Evolutionary conservation across 1,140 invertebrate genomes (phyloP).

Genomic region (Eupristina koningsbergeri): DNA sequence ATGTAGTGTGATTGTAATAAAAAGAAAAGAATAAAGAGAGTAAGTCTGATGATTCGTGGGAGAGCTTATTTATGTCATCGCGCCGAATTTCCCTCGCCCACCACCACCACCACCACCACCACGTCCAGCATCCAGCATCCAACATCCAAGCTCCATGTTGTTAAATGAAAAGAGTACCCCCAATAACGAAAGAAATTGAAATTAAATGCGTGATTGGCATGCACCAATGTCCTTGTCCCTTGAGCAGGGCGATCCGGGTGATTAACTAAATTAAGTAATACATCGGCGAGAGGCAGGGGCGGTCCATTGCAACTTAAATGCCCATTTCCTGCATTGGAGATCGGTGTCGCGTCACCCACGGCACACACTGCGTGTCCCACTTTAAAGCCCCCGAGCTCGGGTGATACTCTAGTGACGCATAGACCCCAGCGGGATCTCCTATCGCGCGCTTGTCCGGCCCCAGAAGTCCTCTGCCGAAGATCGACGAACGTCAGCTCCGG

Average conservation of each 20-base stretch:
- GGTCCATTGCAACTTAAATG: conserved; percentile 68
- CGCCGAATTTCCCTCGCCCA: conserved; percentile 12
- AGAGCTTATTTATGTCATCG: background rate
- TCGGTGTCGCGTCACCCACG: conserved; percentile 25
- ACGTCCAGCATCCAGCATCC: too few relatives aligned
- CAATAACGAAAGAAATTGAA: conserved; percentile 61
- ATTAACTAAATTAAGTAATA: conserved; percentile 67
- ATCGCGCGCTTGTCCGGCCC: conserved; percentile 1
- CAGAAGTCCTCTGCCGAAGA: background rate
- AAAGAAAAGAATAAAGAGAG: background rate
- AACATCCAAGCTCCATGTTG: too few relatives aligned
- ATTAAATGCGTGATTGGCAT: conserved; percentile 64
- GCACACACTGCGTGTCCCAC: conserved; percentile 40
- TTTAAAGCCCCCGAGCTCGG: conserved; percentile 56
- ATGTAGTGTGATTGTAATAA: background rate
- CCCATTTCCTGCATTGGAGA: conserved; percentile 70
- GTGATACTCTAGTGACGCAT: conserved; percentile 40
- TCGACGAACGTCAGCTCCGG: background rate
- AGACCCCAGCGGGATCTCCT: background rate
- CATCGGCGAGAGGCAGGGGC: conserved; percentile 58
- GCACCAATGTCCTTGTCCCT: conserved; percentile 72
- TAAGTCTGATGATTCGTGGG: background rate
- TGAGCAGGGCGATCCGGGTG: conserved; percentile 56
- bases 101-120: too few relatives aligned
- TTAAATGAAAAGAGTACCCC: conserved; percentile 44